These are phyloP conservation scores for Anagrus nilaparvatae DNA, from an alignment of 1,140 invertebrate genomes.

Conservation along the genomic window DNA sequence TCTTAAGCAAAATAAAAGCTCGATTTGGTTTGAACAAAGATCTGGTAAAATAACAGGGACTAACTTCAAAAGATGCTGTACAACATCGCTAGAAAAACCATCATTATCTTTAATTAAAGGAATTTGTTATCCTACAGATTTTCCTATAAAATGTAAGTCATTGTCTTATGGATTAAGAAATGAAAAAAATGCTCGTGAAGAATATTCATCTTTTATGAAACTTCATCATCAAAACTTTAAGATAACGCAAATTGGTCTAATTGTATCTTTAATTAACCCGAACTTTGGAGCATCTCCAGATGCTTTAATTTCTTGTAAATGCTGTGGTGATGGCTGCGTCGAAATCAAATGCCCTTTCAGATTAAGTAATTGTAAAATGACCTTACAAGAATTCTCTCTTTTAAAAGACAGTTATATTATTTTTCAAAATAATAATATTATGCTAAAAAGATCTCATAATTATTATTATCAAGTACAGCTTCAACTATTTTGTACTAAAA, in stretches of 20 bases:
- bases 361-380: neutral
- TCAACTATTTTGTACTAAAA: neutral
- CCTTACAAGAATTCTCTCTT: neutral
- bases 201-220: neutral
- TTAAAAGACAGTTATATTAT: neutral
- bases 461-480: neutral
- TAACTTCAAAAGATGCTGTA: neutral
- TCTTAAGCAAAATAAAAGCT: neutral
- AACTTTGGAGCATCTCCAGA: neutral
- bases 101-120: neutral
- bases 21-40: neutral
- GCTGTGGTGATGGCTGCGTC: neutral
- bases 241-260: neutral
- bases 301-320: neutral
- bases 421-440: neutral
- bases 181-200: neutral
- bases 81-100: neutral
- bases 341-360: neutral
- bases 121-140: neutral
- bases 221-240: neutral
- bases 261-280: neutral
- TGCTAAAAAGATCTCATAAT: neutral
- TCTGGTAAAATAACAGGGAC: neutral
- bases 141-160: neutral
- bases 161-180: neutral